Conservation (phyloP, 2,888 invertebrate species). For the Eupithecia subfuscata region DNA sequence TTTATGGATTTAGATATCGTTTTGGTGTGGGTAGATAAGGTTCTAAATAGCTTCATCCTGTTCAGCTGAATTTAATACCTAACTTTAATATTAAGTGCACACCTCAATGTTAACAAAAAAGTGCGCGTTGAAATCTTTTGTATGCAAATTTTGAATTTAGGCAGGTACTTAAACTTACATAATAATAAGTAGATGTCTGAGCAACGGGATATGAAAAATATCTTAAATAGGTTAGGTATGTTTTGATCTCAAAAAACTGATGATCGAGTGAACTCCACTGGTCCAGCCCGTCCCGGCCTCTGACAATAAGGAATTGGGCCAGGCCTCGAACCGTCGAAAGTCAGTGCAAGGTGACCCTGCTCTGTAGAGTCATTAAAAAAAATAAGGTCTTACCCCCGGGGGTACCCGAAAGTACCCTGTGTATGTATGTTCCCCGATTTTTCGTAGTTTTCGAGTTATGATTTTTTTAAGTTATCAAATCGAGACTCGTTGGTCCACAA, state of each 20-base stretch:
- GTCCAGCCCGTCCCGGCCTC: constrained; percentile 26
- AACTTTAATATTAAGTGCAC: background rate
- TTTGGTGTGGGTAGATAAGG: background rate
- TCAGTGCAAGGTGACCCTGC: constrained; percentile 46
- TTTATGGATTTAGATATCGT: background rate
- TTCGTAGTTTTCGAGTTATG: no score
- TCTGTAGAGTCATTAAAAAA: background rate
- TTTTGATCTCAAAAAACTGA: background rate
- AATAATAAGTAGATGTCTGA: background rate
- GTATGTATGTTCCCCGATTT: no score
- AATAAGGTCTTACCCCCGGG: no score
- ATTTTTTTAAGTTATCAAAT: no score
- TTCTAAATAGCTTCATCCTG: background rate
- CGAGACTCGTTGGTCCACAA: no score
- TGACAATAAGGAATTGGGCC: constrained; percentile 61
- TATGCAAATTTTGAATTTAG: background rate
- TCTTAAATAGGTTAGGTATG: background rate
- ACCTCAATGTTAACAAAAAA: background rate
- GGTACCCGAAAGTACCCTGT: no score
- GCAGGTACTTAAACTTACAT: background rate
- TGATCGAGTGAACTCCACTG: background rate
- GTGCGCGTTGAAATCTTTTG: constrained; percentile 3
- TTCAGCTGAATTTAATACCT: background rate
- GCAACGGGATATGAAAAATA: background rate
- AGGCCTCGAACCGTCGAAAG: constrained; percentile 44